Percentiles rank a stretch among this genome's conserved stretches.
These are phyloP conservation scores for Ramphastos sulfuratus DNA, from an alignment of 2,113 vertebrate genomes.

Conservation along the genomic window DNA sequence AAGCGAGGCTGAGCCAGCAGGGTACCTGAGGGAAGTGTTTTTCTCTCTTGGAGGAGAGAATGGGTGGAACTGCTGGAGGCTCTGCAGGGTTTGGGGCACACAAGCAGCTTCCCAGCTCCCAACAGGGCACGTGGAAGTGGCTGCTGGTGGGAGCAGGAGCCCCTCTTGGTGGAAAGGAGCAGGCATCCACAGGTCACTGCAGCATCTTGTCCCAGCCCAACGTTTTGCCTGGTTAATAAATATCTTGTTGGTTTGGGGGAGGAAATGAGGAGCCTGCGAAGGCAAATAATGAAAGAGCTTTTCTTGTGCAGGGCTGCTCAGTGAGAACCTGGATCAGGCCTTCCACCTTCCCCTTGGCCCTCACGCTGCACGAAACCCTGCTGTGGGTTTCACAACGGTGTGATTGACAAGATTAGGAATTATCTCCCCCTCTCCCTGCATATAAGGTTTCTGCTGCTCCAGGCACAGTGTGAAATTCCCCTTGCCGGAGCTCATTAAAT, in stretches of 20 bases:
- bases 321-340: constrained; percentile 50
- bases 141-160: not conserved
- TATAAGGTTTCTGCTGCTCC: constrained; percentile 72
- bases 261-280: constrained; percentile 64
- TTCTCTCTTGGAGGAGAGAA: not conserved
- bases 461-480: constrained; percentile 76
- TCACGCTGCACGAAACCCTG: constrained; percentile 55
- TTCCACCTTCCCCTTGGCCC: constrained; percentile 49
- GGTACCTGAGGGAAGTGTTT: not conserved
- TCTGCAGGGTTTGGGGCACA: not conserved
- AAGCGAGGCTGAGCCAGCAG: not conserved
- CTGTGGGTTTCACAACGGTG: constrained; percentile 64
- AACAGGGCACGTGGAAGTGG: not conserved
- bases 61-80: not conserved
- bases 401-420: constrained; percentile 74
- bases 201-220: constrained; percentile 66
- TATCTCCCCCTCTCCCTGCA: constrained; percentile 61
- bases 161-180: constrained; percentile 35
- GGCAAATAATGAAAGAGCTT: constrained; percentile 57
- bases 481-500: constrained; percentile 75
- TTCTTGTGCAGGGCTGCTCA: constrained; percentile 40
- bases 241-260: constrained; percentile 38
- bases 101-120: not conserved
- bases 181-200: constrained; percentile 51
- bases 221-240: constrained; percentile 71